Conservation (phyloP, 2,888 invertebrate genomes). For the Tholera decimalis region DNA sequence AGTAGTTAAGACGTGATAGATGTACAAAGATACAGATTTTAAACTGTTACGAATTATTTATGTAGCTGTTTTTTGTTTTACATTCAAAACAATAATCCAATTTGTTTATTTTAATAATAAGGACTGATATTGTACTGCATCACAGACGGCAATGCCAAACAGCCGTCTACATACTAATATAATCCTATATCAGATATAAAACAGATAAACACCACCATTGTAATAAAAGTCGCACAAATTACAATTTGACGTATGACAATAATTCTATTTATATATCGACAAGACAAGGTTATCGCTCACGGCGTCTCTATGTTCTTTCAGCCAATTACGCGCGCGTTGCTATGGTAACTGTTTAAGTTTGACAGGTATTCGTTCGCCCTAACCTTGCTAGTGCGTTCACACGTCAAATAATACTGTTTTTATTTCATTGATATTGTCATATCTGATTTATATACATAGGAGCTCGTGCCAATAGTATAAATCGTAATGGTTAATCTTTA, state of each 20-base stretch:
- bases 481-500: no score
- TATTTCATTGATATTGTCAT: conserved; percentile 46
- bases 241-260: conserved; percentile 31
- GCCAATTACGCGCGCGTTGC: conserved; percentile 64
- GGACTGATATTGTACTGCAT: not conserved
- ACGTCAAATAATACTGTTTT: conserved; percentile 54
- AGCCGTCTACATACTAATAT: not conserved
- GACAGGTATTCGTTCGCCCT: no score
- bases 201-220: conserved; percentile 16
- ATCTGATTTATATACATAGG: conserved; percentile 29
- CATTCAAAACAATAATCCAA: not conserved
- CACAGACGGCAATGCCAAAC: not conserved
- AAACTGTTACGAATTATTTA: no score
- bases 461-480: no score
- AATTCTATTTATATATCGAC: conserved; percentile 49
- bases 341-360: conserved; percentile 61
- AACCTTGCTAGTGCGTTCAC: no score
- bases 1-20: no score
- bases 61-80: no score
- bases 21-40: no score
- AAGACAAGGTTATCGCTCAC: conserved; percentile 47
- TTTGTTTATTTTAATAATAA: not conserved
- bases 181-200: not conserved
- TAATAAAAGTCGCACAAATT: conserved; percentile 24
- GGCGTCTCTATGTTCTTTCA: conserved; percentile 27